Conservation (phyloP, 2,797 vertebrate genomes). For the Mycteria americana region DNA sequence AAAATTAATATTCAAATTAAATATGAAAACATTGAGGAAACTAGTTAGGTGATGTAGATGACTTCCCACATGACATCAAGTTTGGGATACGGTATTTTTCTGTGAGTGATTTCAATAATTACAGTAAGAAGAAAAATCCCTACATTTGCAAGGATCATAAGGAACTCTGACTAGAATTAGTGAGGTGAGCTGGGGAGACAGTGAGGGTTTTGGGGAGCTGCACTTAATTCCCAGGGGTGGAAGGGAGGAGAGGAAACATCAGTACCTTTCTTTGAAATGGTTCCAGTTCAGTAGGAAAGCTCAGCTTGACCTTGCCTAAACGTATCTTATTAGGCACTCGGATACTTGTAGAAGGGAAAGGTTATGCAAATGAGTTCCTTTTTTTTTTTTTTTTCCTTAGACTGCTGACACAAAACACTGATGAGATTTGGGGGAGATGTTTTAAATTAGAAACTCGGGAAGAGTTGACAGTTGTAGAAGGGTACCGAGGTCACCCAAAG, state of each 20-base stretch:
- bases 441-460: slow-evolving; percentile 27
- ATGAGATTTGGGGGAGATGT: slow-evolving; percentile 6
- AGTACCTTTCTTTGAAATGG: background rate
- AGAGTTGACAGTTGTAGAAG: slow-evolving; percentile 18
- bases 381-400: background rate
- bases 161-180: background rate
- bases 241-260: background rate
- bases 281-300: background rate
- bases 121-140: background rate
- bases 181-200: background rate
- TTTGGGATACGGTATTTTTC: background rate
- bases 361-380: background rate
- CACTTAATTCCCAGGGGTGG: background rate
- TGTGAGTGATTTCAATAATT: background rate
- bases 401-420: slow-evolving; percentile 11
- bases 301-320: background rate
- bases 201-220: background rate
- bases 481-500: slow-evolving; percentile 4
- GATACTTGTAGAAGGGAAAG: background rate
- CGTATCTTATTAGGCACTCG: background rate
- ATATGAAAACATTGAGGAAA: background rate
- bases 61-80: background rate
- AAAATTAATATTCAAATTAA: background rate
- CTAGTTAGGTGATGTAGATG: background rate
- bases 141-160: background rate